A percentile compares a stretch with the other conserved stretches of the same genome.
Conservation (phyloP, 1,140 invertebrate species). For the Coelopa frigida region DNA sequence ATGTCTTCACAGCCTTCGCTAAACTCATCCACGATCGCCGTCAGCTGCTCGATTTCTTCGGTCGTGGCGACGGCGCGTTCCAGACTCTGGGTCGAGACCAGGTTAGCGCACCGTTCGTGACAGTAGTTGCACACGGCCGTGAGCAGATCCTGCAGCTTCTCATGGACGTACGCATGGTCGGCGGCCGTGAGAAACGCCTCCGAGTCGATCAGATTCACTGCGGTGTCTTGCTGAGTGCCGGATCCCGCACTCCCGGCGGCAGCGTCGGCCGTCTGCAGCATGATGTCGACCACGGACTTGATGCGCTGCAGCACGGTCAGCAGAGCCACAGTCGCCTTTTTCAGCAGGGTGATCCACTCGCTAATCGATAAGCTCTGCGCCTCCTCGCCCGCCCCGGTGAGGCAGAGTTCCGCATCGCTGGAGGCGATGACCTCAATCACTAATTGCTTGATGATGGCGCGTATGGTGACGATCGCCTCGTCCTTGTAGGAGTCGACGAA, state of each 20-base stretch:
- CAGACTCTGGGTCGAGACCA: constrained; percentile 67
- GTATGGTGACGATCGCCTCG: constrained; percentile 82
- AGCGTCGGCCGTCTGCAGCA: constrained; percentile 54
- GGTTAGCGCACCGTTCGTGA: constrained; percentile 80
- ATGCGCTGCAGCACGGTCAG: constrained; percentile 54
- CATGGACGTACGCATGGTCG: constrained; percentile 60
- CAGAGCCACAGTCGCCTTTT: constrained; percentile 64
- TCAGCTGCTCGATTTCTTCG: constrained; percentile 70
- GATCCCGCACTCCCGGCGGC: constrained; percentile 49
- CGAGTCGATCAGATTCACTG: constrained; percentile 50
- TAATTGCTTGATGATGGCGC: constrained; percentile 82
- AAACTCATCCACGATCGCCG: constrained; percentile 72
- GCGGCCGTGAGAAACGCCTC: constrained; percentile 64
- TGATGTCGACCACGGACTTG: constrained; percentile 66
- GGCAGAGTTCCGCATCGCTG: constrained; percentile 56
- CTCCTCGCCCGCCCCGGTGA: constrained; percentile 63
- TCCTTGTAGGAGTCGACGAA: constrained; percentile 85
- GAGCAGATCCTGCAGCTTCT: constrained; percentile 69
- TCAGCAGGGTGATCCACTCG: constrained; percentile 74
- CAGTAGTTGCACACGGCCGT: constrained; percentile 81
- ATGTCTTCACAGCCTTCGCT: constrained; percentile 67
- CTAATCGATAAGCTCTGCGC: constrained; percentile 56
- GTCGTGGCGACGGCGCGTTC: constrained; percentile 60
- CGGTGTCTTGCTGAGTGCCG: constrained; percentile 20
- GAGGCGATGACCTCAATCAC: constrained; percentile 68